Base-by-base conservation (phyloP, 23 tunicate genomes). In the Aplidium turbinatum region DNA sequence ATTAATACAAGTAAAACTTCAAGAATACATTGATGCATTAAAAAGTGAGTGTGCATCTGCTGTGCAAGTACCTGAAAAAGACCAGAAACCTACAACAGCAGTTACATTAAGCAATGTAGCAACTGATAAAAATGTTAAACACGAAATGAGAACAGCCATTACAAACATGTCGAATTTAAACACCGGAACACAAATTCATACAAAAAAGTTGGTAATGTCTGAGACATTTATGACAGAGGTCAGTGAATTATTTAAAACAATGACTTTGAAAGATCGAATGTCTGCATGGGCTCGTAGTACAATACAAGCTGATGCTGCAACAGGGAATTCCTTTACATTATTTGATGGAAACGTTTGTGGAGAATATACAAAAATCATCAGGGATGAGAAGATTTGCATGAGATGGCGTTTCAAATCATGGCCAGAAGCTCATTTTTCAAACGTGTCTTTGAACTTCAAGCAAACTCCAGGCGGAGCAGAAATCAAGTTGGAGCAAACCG, bases 371-470 rank as follows among this genome's bases (percentile, higher is more conserved):
- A 76, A 67, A 34, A 66, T 95, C 0, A 81, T 63, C 4, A 38
- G 57, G 39, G 73, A 88, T 54, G 57, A 79, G 16, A 88, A 79
- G 36, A 78, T 95, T 18, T 73, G 40, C 21, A 83, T 84, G 93
- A 79, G 63, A 36, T 95, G 99, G 99, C 56, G 99, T 26, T 57
- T 80, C 39, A 88, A 88, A 48, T 66, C 82, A 18, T 95, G 99
- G 99, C 81, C 87, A 21, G 95, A 75, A 21, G 99, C 97, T 4
- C 99, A 95, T 65, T 80, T 54, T 64, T 88, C 96, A 18, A 72
- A 47, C 38, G 99, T 80, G 35, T 83, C 78, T 21, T 30, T 95
- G 19, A 57, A 36, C 36, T 79, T 95, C 29, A 63, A 47, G 47
- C 99, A 95, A 57, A 57, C 72, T 1, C 32, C 78, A 30, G 75